Conservation (phyloP, 1,140 invertebrate species). For the Mizuhopecten yessoensis region DNA sequence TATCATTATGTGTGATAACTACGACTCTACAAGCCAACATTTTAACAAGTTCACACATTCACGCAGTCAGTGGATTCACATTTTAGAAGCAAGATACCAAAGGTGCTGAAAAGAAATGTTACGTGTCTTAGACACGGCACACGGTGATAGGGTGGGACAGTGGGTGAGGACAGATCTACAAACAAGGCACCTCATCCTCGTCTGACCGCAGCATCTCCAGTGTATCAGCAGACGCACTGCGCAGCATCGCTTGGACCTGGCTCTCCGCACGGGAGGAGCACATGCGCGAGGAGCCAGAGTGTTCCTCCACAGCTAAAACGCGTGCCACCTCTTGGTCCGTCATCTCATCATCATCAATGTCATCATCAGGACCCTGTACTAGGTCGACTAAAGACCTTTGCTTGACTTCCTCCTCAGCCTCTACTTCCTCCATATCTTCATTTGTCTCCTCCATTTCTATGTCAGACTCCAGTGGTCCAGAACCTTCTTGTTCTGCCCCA, state of each 20-base stretch:
- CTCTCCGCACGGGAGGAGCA: neutral
- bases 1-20: neutral
- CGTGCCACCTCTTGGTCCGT: neutral
- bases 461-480: neutral
- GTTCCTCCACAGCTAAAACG: neutral
- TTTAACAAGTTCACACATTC: too few species aligned
- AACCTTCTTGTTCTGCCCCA: neutral
- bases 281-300: neutral
- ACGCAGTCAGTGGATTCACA: neutral
- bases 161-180: neutral
- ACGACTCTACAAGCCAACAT: neutral
- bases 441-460: neutral
- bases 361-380: neutral
- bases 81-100: neutral
- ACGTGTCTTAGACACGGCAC: neutral
- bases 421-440: neutral
- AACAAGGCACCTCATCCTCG: slow-evolving; percentile 22
- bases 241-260: neutral
- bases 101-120: slow-evolving; percentile 28
- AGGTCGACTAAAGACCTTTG: neutral
- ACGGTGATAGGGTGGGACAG: neutral
- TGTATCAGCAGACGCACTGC: neutral
- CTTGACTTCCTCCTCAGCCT: neutral
- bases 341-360: neutral
- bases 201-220: neutral